Base-by-base conservation (phyloP, 2,113 vertebrate genomes). In the Turdus rufiventris region DNA sequence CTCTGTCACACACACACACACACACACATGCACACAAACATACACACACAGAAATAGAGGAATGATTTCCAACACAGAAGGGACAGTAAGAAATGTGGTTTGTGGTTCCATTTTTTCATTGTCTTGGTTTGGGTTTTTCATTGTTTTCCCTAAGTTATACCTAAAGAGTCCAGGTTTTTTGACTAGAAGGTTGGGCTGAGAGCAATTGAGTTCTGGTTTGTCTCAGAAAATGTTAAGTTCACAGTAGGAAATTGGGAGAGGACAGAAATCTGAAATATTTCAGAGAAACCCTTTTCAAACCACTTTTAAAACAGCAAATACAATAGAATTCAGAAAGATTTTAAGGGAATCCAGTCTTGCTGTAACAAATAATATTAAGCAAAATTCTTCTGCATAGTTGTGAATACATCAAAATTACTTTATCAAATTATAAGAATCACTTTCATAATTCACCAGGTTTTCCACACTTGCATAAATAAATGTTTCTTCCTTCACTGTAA, bases 1-100 rank as follows among this genome's bases (percentile, higher is more conserved):
- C 9, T 85, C 3, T 50, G 2, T 60, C 25, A 38, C 51, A 21
- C 5, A 13, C 8, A 31, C 9, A 33, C 10, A 29, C 12, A 33
- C 38, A 38, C 31, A 16, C 16, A 40, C 8, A 50, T 9, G 13
- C 4, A 36, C 5, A 25, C 11, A 31, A 6, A 33, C 25, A 42
- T 2, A 36, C 6, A 25, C 11, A 31, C 8, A 29, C 25, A 56
- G 0, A 61, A 3, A 34, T 0, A 78, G 3, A 68, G 8, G 9
- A 19, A 16, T 40, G 34, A 72, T 72, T 89, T 56, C 16, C 9
- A 71, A 40, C 3, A 68, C 12, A 80, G 45, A 91, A 75, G 5
- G 10, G 12, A 85, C 81, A 80, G 8, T 33, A 84, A 74, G 3
- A 17, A 81, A 28, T 16, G 3, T 5, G 26, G 12, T 63, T 71